Base-by-base conservation (phyloP, 2,113 vertebrate species). In the Tychaedon coryphoeus region DNA sequence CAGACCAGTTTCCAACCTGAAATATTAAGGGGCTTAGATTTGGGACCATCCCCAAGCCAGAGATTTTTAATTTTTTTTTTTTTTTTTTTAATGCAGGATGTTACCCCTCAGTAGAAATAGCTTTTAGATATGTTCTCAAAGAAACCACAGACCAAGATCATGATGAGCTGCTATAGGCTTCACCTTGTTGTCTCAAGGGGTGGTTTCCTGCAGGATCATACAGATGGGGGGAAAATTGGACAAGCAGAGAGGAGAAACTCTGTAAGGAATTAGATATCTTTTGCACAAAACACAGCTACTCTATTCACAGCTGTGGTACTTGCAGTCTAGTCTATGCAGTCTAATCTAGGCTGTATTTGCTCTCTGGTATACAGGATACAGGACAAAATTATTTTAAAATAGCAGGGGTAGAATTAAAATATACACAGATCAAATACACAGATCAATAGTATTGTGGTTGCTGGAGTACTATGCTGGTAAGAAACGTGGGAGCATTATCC, bases 151-250 rank as follows among this genome's bases (percentile, higher is more conserved):
- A 34, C 8, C 26, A 36, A 16, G 5, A n/a, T 19, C 22, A 23
- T 4, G 28, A 5, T 6, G 22, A 74, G 50, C 50, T 81, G 34
- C 33, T 62, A 56, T 67, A 51, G 7, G 36, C 33, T 87, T 64
- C 47, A 29, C 9, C 38, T 66, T 28, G 12, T 5, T 8, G 17
- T 29, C 31, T 71, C 42, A 40, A 28, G 22, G 11, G 2, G 1
- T n/a, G 23, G 6, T 51, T 61, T 74, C 33, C 81, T 84, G 56
- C 47, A 84, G 28, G 65, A 57, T 18, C 29, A 11, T 23, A 20
- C 8, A n/a, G 25, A 29, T 25, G 5, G 9, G 5, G 23, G 29
- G 0, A 0, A 66, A 67, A 47, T 3, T 8, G 26, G 38, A 33
- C 9, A n/a, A 51, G 48, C 19, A 58, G 53, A 56, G 18, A 40